Evolutionary conservation across 2,113 vertebrate genomes (phyloP).

Genomic region (Tachuris rubrigastra): DNA sequence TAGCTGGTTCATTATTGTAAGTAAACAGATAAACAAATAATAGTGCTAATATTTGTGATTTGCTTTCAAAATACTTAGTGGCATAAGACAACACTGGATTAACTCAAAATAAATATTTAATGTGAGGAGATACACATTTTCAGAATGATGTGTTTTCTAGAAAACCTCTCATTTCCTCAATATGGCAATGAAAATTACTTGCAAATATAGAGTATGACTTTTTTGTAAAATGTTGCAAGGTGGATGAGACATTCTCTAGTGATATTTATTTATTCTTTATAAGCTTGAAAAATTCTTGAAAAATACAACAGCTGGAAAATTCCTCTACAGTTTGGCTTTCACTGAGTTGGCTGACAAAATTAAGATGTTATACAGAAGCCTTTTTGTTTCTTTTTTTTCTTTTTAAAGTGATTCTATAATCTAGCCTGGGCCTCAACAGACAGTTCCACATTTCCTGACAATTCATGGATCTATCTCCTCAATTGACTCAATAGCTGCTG

Average conservation of each 20-base stretch:
- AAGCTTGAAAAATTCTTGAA: not conserved
- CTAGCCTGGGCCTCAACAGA: not conserved
- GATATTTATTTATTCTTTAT: not conserved
- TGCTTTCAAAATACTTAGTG: not conserved
- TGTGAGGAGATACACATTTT: not conserved
- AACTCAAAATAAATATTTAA: not conserved
- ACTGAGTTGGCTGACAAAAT: not conserved
- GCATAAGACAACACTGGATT: not conserved
- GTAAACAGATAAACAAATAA: not conserved
- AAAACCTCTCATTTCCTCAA: not conserved
- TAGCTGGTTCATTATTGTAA: not conserved
- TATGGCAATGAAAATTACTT: not conserved
- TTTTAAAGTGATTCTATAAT: not conserved
- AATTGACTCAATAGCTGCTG: not conserved
- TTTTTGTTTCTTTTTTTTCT: not conserved
- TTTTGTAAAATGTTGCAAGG: not conserved
- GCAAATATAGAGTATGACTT: not conserved
- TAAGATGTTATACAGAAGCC: not conserved
- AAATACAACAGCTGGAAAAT: not conserved
- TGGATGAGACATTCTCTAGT: fast-evolving
- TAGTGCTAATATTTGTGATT: not conserved
- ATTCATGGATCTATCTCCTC: not conserved
- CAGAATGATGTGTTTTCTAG: not conserved
- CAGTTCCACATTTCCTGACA: not conserved
- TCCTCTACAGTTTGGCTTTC: not conserved